Evolutionary conservation across 2,113 vertebrate species (phyloP).

Genomic region (Mustelus asterias): DNA sequence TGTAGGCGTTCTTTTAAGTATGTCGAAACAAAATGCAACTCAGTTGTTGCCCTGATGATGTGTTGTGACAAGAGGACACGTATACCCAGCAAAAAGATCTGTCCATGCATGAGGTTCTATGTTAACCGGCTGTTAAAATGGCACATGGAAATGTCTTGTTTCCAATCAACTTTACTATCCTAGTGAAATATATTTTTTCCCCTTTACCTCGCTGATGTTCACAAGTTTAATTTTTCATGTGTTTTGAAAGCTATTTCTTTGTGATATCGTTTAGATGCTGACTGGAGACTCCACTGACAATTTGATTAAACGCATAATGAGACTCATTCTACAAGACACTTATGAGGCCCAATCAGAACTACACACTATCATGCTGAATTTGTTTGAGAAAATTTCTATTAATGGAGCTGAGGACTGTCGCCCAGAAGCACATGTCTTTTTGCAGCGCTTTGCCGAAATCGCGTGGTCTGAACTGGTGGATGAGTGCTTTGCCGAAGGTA

Average conservation of each 20-base stretch:
- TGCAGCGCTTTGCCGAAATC: conserved; percentile 24
- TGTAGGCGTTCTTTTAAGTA: not conserved
- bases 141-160: not conserved
- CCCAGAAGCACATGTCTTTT: conserved; percentile 12
- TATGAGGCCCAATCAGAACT: conserved; percentile 31
- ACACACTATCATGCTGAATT: not conserved
- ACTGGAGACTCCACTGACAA: conserved; percentile 13
- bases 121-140: not conserved
- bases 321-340: conserved; percentile 18
- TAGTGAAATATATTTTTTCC: not conserved
- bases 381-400: conserved; percentile 3
- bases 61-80: not conserved
- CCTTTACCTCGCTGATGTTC: not conserved
- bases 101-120: not conserved
- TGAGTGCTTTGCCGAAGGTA: conserved; percentile 26
- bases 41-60: not conserved
- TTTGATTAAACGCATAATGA: conserved; percentile 8
- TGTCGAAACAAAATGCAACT: not conserved
- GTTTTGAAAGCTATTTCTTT: not conserved
- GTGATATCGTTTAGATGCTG: conserved; percentile 2
- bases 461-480: conserved; percentile 29
- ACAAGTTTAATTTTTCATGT: not conserved
- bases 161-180: not conserved
- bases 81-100: not conserved
- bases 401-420: not conserved